Conservation (phyloP, 2,888 invertebrate genomes). For the Mythimna impura region DNA sequence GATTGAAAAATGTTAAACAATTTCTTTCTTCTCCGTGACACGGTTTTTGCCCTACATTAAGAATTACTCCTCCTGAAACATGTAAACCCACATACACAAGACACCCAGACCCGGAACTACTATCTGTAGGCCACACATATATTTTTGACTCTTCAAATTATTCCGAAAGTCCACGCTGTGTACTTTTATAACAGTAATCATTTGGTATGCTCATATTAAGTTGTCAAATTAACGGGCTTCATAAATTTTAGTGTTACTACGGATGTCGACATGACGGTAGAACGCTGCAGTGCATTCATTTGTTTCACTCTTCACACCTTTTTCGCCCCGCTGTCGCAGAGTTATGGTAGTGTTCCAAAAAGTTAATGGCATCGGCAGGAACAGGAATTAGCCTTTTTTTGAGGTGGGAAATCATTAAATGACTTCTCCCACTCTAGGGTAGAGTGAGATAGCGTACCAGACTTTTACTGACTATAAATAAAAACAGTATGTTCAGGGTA, state of each 20-base stretch:
- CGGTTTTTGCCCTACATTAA: no score
- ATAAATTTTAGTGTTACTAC: slow-evolving; percentile 17
- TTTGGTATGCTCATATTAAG: background rate
- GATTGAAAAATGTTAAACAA: background rate
- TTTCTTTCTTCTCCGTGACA: no score
- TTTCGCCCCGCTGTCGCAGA: no score
- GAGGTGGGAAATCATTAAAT: no score
- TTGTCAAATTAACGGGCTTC: slow-evolving; percentile 26
- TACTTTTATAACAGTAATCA: background rate
- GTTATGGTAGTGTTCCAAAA: background rate
- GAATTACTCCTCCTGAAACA: no score
- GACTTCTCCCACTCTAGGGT: no score
- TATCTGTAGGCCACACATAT: no score
- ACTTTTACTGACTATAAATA: no score
- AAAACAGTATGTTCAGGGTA: no score
- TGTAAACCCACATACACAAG: no score
- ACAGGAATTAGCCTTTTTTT: background rate
- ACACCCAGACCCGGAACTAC: no score
- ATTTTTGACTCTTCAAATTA: background rate
- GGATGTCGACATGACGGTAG: background rate
- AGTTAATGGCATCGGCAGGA: background rate
- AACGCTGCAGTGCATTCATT: slow-evolving; percentile 6
- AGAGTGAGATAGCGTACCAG: no score
- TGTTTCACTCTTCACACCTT: background rate
- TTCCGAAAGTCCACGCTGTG: background rate